Percentiles rank a stretch among this genome's conserved stretches.
These are phyloP conservation scores for Leptothorax acervorum DNA, from an alignment of 2,888 invertebrate species.

Conservation along the genomic window DNA sequence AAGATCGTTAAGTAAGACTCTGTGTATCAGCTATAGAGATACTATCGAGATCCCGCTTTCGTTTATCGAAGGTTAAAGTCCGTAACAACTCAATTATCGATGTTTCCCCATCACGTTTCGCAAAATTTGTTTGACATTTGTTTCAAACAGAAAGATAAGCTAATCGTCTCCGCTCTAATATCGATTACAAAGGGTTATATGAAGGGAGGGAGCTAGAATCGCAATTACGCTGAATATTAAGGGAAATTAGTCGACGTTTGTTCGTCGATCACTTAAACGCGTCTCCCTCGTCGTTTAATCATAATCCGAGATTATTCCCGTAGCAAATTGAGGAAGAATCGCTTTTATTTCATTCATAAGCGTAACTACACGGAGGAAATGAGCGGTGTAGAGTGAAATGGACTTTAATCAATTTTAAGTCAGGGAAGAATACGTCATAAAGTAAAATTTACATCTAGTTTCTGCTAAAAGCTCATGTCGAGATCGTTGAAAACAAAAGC, in stretches of 20 bases:
- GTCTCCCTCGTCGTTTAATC: slow-evolving; percentile 31
- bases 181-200: slow-evolving; percentile 1
- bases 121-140: slow-evolving; percentile 29
- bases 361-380: slow-evolving; percentile 23
- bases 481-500: slow-evolving; percentile 34
- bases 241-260: slow-evolving; percentile 33
- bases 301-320: slow-evolving; percentile 33
- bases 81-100: slow-evolving; percentile 40
- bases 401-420: slow-evolving; percentile 51
- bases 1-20: slow-evolving; percentile 64
- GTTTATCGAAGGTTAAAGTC: slow-evolving; percentile 43
- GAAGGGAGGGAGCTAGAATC: background rate
- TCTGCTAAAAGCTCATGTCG: slow-evolving; percentile 39
- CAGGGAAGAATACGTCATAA: slow-evolving; percentile 36
- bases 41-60: slow-evolving; percentile 6
- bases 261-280: slow-evolving; percentile 30
- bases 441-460: slow-evolving; percentile 48
- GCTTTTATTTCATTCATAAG: slow-evolving; percentile 48
- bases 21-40: slow-evolving; percentile 47
- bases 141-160: background rate
- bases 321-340: slow-evolving; percentile 28
- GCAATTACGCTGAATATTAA: slow-evolving; percentile 22
- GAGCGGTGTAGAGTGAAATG: slow-evolving; percentile 24
- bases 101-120: background rate
- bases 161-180: background rate